Conservation (phyloP, 2,797 vertebrate genomes). For the Argentina silus region DNA sequence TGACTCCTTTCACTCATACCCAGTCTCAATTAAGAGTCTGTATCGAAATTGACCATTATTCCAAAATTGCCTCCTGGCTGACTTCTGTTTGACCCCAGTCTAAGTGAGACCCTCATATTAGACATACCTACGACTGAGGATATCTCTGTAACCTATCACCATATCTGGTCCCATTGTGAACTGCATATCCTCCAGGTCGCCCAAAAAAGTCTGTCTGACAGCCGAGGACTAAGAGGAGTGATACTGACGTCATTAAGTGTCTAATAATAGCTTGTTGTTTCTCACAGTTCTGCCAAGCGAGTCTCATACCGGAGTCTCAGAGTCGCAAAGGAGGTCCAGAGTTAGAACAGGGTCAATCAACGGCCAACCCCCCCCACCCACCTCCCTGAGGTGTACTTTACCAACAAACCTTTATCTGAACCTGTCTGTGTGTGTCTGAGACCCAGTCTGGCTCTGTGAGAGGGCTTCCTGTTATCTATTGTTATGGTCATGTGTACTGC, state of each 20-base stretch:
- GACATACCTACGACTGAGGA: not conserved
- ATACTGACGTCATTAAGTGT: constrained; percentile 12
- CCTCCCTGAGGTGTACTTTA: not conserved
- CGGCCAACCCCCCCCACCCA: not conserved
- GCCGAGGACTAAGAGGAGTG: not conserved
- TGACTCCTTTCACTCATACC: constrained; percentile 32
- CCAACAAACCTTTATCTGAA: constrained; percentile 10
- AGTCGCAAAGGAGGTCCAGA: not conserved
- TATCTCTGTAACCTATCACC: not conserved
- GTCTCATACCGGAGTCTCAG: constrained; percentile 11
- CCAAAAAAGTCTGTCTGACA: not conserved
- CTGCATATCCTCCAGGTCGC: not conserved
- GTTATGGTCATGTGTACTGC: not conserved
- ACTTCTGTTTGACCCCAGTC: not conserved
- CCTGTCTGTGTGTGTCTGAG: constrained; percentile 13
- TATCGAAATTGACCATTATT: not conserved
- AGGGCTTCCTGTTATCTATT: constrained; percentile 20
- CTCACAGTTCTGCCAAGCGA: constrained; percentile 19
- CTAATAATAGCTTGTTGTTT: constrained; percentile 21
- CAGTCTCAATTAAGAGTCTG: constrained; percentile 16
- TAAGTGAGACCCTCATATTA: not conserved
- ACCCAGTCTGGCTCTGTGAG: not conserved
- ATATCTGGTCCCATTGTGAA: not conserved
- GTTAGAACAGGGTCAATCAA: not conserved
- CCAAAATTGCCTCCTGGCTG: not conserved